Conservation (phyloP, 2,888 invertebrate species). For the Drosophila kanekoi region DNA sequence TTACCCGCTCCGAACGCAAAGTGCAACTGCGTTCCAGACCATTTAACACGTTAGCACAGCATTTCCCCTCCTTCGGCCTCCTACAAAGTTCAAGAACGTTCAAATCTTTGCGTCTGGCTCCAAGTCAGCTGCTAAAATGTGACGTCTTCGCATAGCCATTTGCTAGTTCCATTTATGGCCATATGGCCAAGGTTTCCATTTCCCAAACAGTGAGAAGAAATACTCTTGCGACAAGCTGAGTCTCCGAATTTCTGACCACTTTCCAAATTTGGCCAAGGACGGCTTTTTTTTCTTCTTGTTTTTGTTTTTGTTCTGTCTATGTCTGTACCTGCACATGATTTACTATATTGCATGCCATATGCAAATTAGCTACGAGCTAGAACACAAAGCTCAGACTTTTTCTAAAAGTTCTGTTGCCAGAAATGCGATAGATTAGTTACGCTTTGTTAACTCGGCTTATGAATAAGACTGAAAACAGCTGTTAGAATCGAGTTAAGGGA, state of each 20-base stretch:
- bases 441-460: slow-evolving; percentile 51
- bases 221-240: slow-evolving; percentile 8
- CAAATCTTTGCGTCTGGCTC: slow-evolving; percentile 17
- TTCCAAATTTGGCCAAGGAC: slow-evolving; percentile 64
- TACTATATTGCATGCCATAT: slow-evolving; percentile 54
- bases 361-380: slow-evolving; percentile 53
- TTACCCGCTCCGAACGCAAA: slow-evolving; percentile 30
- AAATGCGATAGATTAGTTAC: slow-evolving; percentile 58
- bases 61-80: slow-evolving; percentile 1
- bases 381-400: slow-evolving; percentile 27
- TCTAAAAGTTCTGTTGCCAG: slow-evolving; percentile 11
- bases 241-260: slow-evolving; percentile 49
- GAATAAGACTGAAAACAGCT: slow-evolving; percentile 13
- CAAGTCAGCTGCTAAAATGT: slow-evolving; percentile 32
- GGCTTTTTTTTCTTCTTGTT: slow-evolving; percentile 14
- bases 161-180: slow-evolving; percentile 41
- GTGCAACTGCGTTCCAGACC: slow-evolving; percentile 61
- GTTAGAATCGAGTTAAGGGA: neutral
- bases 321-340: slow-evolving; percentile 45
- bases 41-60: slow-evolving; percentile 52
- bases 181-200: slow-evolving; percentile 61
- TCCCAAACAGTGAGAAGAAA: slow-evolving; percentile 54
- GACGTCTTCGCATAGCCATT: slow-evolving; percentile 49
- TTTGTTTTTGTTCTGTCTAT: slow-evolving; percentile 36
- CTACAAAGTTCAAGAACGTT: slow-evolving; percentile 65